These are phyloP conservation scores for Parapsyche elsis DNA, from an alignment of 1,140 invertebrate genomes.

Conservation along the genomic window DNA sequence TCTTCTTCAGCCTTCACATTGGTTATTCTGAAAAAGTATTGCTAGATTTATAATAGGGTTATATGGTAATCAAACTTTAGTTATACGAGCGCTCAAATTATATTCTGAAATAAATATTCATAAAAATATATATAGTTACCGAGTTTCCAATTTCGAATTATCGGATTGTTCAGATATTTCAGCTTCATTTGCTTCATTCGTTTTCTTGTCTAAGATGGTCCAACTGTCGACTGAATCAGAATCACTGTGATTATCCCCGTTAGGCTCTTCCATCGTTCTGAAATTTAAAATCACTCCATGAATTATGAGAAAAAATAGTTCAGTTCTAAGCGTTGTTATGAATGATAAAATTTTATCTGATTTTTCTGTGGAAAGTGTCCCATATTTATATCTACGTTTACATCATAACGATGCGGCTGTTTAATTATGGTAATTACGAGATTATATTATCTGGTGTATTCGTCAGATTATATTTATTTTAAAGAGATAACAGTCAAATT, in stretches of 20 bases:
- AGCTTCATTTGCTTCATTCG: not conserved
- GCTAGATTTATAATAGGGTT: too few species aligned
- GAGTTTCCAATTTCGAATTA: not conserved
- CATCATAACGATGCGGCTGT: too few species aligned
- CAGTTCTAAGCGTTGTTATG: too few species aligned
- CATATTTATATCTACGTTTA: too few species aligned
- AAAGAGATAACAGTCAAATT: too few species aligned
- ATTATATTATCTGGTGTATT: too few species aligned
- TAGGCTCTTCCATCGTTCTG: slow-evolving; percentile 19
- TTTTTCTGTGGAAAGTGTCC: too few species aligned
- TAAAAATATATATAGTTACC: not conserved
- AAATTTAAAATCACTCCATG: not conserved
- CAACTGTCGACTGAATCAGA: slow-evolving; percentile 50
- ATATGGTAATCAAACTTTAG: too few species aligned
- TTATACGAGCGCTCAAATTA: not conserved
- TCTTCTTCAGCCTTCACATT: slow-evolving; percentile 43
- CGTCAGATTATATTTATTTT: too few species aligned
- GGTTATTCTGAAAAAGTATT: not conserved
- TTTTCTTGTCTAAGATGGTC: slow-evolving; percentile 44
- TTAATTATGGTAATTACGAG: too few species aligned
- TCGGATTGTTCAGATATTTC: not conserved
- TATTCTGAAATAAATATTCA: not conserved
- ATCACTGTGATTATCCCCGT: slow-evolving; percentile 42
- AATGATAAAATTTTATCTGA: too few species aligned
- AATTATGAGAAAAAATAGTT: too few species aligned